Percentiles rank a stretch among this genome's conserved stretches.
Conservation (phyloP, 2,797 vertebrate genomes). For the Peromyscus melanophrys region DNA sequence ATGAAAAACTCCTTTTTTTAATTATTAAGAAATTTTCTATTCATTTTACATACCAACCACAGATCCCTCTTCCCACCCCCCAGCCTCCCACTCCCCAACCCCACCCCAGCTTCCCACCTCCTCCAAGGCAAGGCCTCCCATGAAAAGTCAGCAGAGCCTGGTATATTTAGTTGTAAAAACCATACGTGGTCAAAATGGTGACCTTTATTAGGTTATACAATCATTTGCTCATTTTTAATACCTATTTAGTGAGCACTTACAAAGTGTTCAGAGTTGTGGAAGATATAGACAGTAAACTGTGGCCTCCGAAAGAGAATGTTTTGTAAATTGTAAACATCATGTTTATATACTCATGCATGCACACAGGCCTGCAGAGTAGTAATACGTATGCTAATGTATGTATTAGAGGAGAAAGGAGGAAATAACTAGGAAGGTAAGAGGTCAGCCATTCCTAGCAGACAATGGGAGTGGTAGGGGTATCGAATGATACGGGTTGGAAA, state of each 20-base stretch:
- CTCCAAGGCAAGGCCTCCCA: no score
- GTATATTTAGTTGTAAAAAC: not conserved
- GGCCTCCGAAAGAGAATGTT: not conserved
- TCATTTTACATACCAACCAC: no score
- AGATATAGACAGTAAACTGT: not conserved
- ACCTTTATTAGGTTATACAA: not conserved
- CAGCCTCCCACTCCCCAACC: no score
- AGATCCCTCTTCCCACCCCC: no score
- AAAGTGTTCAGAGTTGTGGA: constrained; percentile 8
- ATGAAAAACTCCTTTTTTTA: no score
- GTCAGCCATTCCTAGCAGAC: not conserved
- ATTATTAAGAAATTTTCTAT: no score
- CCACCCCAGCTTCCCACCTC: no score
- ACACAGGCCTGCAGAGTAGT: not conserved
- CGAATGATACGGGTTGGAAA: not conserved
- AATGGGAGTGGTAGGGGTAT: not conserved
- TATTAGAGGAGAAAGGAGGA: not conserved
- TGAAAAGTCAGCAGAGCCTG: no score
- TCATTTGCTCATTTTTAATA: not conserved
- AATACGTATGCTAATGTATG: not conserved
- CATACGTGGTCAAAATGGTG: not conserved
- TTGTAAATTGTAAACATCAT: not conserved
- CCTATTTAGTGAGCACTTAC: not conserved
- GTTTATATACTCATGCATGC: no score
- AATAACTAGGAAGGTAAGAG: not conserved